Base-by-base conservation (phyloP, 92 coral and sea anemone genomes). In the Bergia puertoricense region DNA sequence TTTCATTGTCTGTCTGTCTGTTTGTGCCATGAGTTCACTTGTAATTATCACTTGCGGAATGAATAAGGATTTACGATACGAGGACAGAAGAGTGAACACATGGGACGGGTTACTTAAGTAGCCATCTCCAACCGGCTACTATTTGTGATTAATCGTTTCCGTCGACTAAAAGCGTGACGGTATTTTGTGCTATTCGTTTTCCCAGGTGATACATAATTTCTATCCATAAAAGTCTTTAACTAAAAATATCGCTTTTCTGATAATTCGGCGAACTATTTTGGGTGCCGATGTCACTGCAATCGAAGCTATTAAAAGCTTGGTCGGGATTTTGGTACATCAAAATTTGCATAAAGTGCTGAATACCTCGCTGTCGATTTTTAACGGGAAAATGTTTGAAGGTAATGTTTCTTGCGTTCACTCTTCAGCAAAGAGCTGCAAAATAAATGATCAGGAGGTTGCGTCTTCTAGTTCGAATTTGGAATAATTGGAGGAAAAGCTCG, bases 21-120 rank as follows among this genome's bases (percentile, higher is more conserved):
- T 54, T 16, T 20, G 50, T 13, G 50, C 79, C 43, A 40, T 41
- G 45, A 37, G 76, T 37, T 37, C 76, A 30, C 76, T 2, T 62
- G 69, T 62, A 62, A 62, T 62, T 62, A 62, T 80, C 44, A 36
- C 72, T 80, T 80, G 48, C 3, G n/a, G n/a, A 80, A 57, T 80
- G 73, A 80, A 80, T n/a, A 2, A 54, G 71, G 50, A 79, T 56
- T 80, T 37, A 37, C 39, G 65, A 37, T 8, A 50, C 46, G 39
- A 80, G 65, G 85, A 56, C 57, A 78, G 20, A 40, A 56, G 23
- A 80, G 40, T 50, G 46, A 80, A 22, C 73, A 56, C 73, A 38
- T 39, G 50, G 85, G 65, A 43, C 20, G 37, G 68, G 68, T 80
- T 36, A 38, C 11, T 57, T 38, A 37, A 54, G 85, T 80, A 56